A percentile compares a stretch with the other conserved stretches of the same genome.
Evolutionary conservation across 2,888 invertebrate species (phyloP).

Genomic region (Drosophila gaucha): DNA sequence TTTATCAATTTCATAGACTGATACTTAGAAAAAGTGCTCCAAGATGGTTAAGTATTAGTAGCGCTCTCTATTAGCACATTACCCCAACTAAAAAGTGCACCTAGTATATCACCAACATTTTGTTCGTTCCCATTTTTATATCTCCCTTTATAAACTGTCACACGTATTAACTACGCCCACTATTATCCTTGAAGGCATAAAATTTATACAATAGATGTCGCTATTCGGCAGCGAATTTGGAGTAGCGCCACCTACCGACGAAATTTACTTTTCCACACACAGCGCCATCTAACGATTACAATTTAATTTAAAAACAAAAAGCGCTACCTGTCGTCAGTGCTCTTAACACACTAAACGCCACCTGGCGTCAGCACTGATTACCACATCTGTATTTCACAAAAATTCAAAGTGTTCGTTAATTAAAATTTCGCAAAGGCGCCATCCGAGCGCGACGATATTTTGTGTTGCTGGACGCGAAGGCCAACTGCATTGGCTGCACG

Average conservation of each 20-base stretch:
- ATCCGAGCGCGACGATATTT: neutral
- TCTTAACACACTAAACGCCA: neutral
- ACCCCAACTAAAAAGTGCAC: rapidly evolving
- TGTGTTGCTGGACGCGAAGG: constrained; percentile 10
- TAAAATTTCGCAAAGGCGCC: neutral
- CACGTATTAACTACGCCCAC: constrained; percentile 4
- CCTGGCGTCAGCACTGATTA: neutral
- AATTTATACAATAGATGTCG: constrained; percentile 15
- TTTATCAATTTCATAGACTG: no score
- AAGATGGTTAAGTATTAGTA: no score
- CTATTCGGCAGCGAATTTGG: constrained; percentile 12
- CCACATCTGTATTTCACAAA: neutral
- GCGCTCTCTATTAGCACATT: neutral
- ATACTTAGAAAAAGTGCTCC: no score
- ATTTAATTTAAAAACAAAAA: no score
- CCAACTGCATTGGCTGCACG: constrained; percentile 47
- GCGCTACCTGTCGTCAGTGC: neutral
- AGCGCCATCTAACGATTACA: constrained; percentile 8
- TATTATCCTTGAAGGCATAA: neutral
- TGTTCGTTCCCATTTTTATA: neutral
- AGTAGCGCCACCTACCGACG: neutral
- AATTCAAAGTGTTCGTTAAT: neutral
- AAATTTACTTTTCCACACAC: no score
- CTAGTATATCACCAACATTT: neutral
- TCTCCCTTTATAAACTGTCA: constrained; percentile 4